Conservation (phyloP, 2,797 vertebrate species). For the Aselliscus stoliczkanus region DNA sequence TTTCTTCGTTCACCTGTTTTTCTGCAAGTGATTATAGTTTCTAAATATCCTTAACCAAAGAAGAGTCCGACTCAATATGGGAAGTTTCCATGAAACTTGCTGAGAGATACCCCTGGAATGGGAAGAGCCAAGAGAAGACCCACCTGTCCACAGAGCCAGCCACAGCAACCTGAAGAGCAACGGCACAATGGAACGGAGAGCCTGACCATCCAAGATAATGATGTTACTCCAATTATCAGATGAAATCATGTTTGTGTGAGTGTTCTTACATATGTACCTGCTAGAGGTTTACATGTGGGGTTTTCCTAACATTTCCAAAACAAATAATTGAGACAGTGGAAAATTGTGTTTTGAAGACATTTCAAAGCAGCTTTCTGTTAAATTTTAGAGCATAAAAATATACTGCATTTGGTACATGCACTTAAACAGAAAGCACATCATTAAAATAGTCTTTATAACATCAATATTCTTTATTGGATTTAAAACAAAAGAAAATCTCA, state of each 20-base stretch:
- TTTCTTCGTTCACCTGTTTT: background rate
- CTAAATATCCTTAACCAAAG: background rate
- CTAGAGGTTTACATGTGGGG: background rate
- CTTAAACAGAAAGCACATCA: background rate
- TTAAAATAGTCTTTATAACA: background rate
- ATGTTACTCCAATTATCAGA: background rate
- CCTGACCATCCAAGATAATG: background rate
- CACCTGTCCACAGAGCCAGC: too few relatives aligned
- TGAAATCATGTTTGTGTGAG: background rate
- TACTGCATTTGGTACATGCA: background rate
- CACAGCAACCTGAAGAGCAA: background rate
- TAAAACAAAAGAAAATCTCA: slow-evolving; percentile 27
- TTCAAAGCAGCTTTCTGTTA: background rate
- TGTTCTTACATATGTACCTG: background rate
- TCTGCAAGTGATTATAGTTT: background rate
- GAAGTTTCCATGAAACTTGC: background rate
- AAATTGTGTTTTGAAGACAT: background rate
- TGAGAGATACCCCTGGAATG: background rate
- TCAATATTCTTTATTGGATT: background rate
- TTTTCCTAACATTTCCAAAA: slow-evolving; percentile 30
- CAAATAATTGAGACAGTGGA: background rate
- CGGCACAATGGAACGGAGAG: background rate
- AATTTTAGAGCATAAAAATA: background rate
- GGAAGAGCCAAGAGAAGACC: background rate
- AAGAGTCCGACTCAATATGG: background rate